Conservation (phyloP, 2,113 vertebrate species). For the Copsychus sechellarum region DNA sequence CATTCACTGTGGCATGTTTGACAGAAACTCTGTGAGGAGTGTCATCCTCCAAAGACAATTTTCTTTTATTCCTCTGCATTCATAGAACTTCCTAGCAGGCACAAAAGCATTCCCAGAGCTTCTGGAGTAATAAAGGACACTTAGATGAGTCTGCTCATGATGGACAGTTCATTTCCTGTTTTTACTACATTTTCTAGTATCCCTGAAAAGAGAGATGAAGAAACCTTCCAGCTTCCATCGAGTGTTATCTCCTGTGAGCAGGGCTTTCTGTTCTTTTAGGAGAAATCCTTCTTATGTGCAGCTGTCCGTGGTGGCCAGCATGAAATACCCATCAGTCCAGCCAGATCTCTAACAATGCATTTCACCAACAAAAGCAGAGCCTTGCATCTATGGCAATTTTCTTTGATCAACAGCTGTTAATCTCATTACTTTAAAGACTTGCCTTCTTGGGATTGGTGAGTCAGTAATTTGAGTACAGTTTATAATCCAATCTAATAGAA, state of each 20-base stretch:
- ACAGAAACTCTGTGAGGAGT: background rate
- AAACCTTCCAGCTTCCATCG: background rate
- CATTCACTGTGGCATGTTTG: background rate
- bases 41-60: background rate
- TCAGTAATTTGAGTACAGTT: slow-evolving; percentile 42
- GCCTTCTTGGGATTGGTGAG: slow-evolving; percentile 44
- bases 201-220: background rate
- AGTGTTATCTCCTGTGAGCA: background rate
- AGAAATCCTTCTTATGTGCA: background rate
- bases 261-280: background rate
- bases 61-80: background rate
- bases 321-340: background rate
- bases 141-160: background rate
- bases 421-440: slow-evolving; percentile 53
- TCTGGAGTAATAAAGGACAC: background rate
- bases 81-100: background rate
- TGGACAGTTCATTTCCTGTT: background rate
- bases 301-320: background rate
- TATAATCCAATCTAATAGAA: slow-evolving; percentile 56
- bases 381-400: slow-evolving; percentile 16
- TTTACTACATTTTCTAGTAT: background rate
- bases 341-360: background rate
- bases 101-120: background rate
- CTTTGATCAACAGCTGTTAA: slow-evolving; percentile 53
- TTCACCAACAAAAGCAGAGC: background rate